Percentiles rank a stretch among this genome's conserved stretches.
Evolutionary conservation across 1,140 invertebrate genomes (phyloP).

Genomic region (Eumeta japonica): DNA sequence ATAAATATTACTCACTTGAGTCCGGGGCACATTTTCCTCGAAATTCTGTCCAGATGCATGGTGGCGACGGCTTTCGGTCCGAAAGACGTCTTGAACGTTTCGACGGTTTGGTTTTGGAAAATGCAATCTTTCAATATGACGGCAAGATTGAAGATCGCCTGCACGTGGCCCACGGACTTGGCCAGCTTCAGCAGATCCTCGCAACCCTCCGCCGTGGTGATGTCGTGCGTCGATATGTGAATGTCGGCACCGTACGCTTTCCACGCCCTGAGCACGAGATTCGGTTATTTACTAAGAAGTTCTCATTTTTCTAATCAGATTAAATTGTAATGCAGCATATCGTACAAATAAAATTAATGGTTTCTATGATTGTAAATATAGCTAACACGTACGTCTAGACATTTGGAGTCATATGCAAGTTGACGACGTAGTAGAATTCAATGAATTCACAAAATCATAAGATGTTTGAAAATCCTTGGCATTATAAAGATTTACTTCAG

Average conservation of each 20-base stretch:
- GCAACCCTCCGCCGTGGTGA: slow-evolving; percentile 63
- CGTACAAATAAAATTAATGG: too few species aligned
- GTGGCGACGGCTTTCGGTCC: slow-evolving; percentile 65
- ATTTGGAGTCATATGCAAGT: too few species aligned
- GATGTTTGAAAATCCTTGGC: too few species aligned
- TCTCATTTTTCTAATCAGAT: too few species aligned
- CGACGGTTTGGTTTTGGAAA: slow-evolving; percentile 63
- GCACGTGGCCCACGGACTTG: slow-evolving; percentile 63
- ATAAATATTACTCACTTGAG: slow-evolving; percentile 41
- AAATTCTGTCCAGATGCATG: slow-evolving; percentile 60
- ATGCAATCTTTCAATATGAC: slow-evolving; percentile 66
- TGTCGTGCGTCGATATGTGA: slow-evolving; percentile 64
- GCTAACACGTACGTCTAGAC: too few species aligned
- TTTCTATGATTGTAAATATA: too few species aligned
- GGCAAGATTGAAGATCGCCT: slow-evolving; percentile 82
- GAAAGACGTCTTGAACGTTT: slow-evolving; percentile 59
- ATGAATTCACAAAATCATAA: too few species aligned
- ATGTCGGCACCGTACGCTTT: slow-evolving; percentile 63
- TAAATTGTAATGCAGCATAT: too few species aligned
- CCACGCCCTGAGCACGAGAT: slow-evolving; percentile 69
- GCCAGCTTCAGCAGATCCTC: slow-evolving; percentile 63
- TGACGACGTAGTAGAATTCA: too few species aligned
- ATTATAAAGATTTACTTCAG: too few species aligned
- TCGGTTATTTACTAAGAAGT: too few species aligned
- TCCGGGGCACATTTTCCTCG: slow-evolving; percentile 59